Conservation (phyloP, 2,888 invertebrate species). For the Chromoteleia sp. region DNA sequence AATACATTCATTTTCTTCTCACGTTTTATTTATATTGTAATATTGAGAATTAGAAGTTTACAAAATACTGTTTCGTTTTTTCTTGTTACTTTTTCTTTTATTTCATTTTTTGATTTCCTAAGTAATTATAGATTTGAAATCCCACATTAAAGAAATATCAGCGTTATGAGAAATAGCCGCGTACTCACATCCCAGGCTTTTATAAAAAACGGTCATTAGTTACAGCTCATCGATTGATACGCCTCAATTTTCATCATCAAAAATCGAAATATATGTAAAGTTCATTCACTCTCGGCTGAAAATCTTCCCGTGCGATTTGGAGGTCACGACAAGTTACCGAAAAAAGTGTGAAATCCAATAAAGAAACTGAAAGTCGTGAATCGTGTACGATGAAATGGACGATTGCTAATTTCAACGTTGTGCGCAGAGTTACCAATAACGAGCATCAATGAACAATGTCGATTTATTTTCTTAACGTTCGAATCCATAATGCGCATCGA, state of each 20-base stretch:
- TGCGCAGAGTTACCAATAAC: constrained; percentile 6
- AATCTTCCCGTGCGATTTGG: constrained; percentile 32
- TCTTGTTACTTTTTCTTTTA: too few relatives aligned
- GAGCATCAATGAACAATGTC: not conserved
- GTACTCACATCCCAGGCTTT: constrained; percentile 1
- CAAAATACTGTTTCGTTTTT: not conserved
- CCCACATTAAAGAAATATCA: not conserved
- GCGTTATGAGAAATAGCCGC: constrained; percentile 18
- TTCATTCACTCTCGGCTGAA: constrained; percentile 42
- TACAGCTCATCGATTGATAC: constrained; percentile 46
- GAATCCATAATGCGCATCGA: too few relatives aligned
- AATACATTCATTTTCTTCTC: not conserved
- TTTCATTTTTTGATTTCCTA: not conserved
- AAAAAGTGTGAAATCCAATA: constrained; percentile 60
- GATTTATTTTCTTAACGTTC: too few relatives aligned
- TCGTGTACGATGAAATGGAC: constrained; percentile 43
- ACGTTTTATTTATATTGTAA: not conserved
- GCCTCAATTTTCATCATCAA: constrained; percentile 34
- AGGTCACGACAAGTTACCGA: constrained; percentile 42
- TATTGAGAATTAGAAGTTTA: not conserved
- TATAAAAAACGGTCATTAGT: constrained; percentile 44
- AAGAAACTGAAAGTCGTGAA: constrained; percentile 23
- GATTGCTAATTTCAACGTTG: constrained; percentile 25
- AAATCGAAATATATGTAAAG: constrained; percentile 42
- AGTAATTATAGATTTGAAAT: constrained; percentile 3